Evolutionary conservation across 2,113 vertebrate genomes (phyloP), one percentile per base, ranked within the genome.

Genomic region (Tauraco erythrolophus): DNA sequence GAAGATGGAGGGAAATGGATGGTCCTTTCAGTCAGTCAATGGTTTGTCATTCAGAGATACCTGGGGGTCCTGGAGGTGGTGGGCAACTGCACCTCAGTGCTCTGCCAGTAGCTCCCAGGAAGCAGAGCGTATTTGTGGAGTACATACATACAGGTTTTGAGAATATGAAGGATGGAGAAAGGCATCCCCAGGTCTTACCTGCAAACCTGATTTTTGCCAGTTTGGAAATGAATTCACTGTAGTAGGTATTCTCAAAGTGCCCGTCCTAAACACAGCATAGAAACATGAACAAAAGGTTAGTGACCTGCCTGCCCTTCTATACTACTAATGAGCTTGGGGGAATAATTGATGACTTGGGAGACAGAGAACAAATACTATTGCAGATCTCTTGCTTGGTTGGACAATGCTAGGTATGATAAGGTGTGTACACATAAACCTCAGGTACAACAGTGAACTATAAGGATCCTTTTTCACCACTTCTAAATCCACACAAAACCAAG

Each of bases 241-340:
- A 99, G 96, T 99, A 99, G 5, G 98, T 98, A 79, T 99, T 99
- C 95, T 99, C 99, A 24, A 98, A 98, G 58, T 99, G 97, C 0
- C 98, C 98, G 6, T 98, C 98, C 99, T 99, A 92, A n/a, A 79
- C 58, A 92, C 21, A 94, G 75, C 54, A 88, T 6, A 65, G 25
- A 30, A 45, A 76, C 10, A 11, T 25, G 37, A 43, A 76, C 37
- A 84, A 2, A 45, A 58, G 41, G 8, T 75, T 56, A 74, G 51
- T 48, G 27, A 56, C 48, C 78, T 80, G 79, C 58, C 75, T 61
- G 46, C n/a, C 24, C 60, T 39, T 7, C 39, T 35, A 10, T 22
- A 8, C 27, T 51, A 6, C 45, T 72, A 3, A 39, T 78, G 56
- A 39, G 7, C 14, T 9, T 21, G 4, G 21, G 33, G 57, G 4